Base-by-base conservation (phyloP, 2,888 invertebrate species). In the Agonum fuliginosum region DNA sequence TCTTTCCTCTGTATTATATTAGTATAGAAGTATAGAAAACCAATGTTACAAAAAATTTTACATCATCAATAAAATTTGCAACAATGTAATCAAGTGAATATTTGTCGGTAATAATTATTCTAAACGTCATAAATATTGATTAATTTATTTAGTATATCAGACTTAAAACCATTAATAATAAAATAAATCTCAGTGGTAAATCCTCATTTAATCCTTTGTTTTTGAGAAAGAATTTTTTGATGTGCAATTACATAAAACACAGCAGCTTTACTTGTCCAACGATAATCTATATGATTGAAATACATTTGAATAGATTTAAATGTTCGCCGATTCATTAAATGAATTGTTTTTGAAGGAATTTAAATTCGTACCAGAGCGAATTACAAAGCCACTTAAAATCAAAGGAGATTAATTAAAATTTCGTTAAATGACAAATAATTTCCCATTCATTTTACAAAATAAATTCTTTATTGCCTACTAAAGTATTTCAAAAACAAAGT, bases 301-400 rank as follows among this genome's bases (percentile, higher is more conserved):
- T 65, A 34, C 65, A 65, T 65, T 65, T 65, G 65, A 30, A 65
- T 65, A 65, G 65, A 37, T 65, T 34, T 65, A 65, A 65, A 34
- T 10, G 30, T 54, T 54, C 43, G 70, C 46, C 46, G 30, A 71
- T 71, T 71, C 51, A 71, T 48, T 71, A 19, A 71, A 71, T 27
- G 30, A 48, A 71, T 71, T 71, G 71, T 71, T 71, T 71, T 71
- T 71, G 48, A 71, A 51, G 51, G 71, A 71, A 71, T 71, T 51
- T 71, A 71, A 67, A 51, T 71, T 51, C 51, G 34, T 71, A 17
- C 30, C 34, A 37, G 34, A 48, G 48, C 48, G 46, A 30, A 70
- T 46, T 70, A 70, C 70, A 70, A 70, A 70, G 46, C 70, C 46
- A 70, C 46, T 70, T 70, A 43, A 70, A 70, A 70, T 70, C 70